A percentile compares a stretch with the other conserved stretches of the same genome.
Conservation (phyloP, 2,797 vertebrate species). For the Anas flavirostris region DNA sequence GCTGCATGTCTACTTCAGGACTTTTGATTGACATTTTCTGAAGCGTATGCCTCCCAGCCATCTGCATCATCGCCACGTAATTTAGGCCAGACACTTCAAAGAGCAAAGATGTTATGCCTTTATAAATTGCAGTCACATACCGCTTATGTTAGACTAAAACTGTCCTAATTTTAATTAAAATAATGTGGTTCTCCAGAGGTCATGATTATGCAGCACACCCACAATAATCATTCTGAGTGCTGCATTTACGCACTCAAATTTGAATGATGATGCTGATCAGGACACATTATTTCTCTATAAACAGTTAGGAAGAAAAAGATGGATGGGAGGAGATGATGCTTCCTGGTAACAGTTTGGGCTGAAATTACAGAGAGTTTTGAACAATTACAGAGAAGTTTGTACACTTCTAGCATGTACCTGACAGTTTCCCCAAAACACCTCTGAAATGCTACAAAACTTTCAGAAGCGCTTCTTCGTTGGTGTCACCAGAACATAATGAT, state of each 20-base stretch:
- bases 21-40: neutral
- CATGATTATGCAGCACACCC: neutral
- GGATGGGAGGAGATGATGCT: neutral
- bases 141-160: neutral
- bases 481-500: neutral
- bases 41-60: neutral
- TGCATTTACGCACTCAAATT: neutral
- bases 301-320: neutral
- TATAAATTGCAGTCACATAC: constrained; percentile 9
- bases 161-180: constrained; percentile 47
- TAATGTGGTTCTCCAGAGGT: neutral
- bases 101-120: neutral
- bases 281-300: neutral
- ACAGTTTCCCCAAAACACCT: neutral
- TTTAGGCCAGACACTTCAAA: neutral
- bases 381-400: neutral
- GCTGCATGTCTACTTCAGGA: neutral
- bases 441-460: neutral
- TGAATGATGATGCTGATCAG: neutral
- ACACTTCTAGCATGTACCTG: neutral
- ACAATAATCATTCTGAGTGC: neutral
- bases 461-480: neutral
- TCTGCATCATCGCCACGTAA: neutral
- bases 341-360: neutral
- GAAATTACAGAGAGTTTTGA: neutral